These are phyloP conservation scores for Chlorodrepanis virens DNA, from an alignment of 2,113 vertebrate genomes.

Conservation along the genomic window DNA sequence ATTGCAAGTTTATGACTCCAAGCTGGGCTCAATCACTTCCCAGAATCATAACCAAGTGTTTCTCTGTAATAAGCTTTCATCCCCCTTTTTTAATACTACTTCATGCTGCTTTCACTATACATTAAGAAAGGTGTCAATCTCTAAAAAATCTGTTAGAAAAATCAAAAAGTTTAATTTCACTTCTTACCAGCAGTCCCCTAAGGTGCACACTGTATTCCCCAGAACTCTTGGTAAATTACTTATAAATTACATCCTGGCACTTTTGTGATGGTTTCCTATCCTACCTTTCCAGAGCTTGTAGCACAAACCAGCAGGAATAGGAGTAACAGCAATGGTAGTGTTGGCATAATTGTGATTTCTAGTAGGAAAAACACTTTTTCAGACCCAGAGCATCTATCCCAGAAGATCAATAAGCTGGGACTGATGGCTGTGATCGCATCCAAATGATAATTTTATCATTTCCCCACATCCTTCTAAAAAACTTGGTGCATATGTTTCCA, in stretches of 20 bases:
- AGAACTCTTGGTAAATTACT: slow-evolving; percentile 11
- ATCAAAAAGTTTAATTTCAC: neutral
- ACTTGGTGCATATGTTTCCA: neutral
- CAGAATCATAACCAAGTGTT: slow-evolving; percentile 60
- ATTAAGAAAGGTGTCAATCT: neutral
- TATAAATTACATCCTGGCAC: neutral
- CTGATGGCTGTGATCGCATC: neutral
- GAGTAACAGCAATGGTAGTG: accelerated
- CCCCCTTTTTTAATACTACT: neutral
- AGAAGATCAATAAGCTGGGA: neutral
- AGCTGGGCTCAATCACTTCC: slow-evolving; percentile 52
- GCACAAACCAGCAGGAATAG: neutral
- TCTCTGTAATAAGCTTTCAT: neutral
- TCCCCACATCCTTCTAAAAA: neutral
- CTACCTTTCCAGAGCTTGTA: neutral
- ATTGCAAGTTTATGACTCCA: slow-evolving; percentile 45
- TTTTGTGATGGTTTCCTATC: neutral
- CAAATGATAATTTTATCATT: neutral
- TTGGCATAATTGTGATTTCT: neutral
- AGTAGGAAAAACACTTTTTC: neutral
- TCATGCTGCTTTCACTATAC: neutral
- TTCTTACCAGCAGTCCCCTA: neutral
- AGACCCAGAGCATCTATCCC: neutral
- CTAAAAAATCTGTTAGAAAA: slow-evolving; percentile 8
- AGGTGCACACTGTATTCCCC: neutral